phyloP scores from a whole-genome alignment of 2,797 vertebrate species.

The Phoeniculus purpureus region DNA sequence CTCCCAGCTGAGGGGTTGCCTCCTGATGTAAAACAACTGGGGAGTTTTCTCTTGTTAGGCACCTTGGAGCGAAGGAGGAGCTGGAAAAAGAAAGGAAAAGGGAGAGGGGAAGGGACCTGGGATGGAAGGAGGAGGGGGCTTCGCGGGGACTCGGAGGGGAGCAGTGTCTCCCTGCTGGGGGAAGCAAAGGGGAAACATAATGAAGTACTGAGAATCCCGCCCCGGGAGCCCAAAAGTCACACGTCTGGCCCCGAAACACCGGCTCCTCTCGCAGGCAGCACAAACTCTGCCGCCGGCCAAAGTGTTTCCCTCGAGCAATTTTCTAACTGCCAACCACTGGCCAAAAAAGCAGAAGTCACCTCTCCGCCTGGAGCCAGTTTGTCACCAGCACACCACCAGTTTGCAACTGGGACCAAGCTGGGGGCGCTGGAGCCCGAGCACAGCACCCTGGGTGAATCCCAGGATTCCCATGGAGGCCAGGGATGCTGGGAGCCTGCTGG shows the following conservation, averaged over 20 bases:
- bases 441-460: background rate
- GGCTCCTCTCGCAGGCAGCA: too few species aligned
- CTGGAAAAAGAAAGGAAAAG: background rate
- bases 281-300: background rate
- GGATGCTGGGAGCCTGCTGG: background rate
- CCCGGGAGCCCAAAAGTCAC: fast-evolving
- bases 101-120: background rate
- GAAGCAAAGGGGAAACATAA: background rate
- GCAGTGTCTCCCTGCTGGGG: too few species aligned
- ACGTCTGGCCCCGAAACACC: too few species aligned
- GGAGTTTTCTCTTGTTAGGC: background rate
- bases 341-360: background rate
- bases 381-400: too few species aligned
- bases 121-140: too few species aligned
- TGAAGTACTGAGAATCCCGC: fast-evolving
- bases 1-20: background rate
- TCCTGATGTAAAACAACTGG: background rate
- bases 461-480: background rate
- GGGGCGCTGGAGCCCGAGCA: background rate
- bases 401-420: background rate
- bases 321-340: background rate
- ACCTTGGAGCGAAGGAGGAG: background rate
- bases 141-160: fast-evolving
- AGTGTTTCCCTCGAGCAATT: background rate
- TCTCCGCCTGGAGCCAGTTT: too few species aligned